These are phyloP conservation scores for Oligia latruncula DNA, from an alignment of 2,888 invertebrate species.

Conservation along the genomic window DNA sequence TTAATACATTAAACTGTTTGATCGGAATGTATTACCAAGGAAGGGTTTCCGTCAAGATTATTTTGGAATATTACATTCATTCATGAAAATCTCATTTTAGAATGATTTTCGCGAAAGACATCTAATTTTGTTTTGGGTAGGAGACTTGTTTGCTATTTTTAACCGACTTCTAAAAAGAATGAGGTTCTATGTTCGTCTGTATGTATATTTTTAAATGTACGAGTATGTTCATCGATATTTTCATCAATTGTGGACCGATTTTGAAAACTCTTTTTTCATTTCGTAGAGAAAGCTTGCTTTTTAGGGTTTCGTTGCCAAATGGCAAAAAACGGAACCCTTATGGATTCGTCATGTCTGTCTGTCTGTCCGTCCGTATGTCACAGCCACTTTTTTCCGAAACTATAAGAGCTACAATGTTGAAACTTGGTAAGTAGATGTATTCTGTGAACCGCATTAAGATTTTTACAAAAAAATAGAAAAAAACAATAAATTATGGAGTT, in stretches of 20 bases:
- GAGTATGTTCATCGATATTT: not conserved
- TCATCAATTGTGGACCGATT: not conserved
- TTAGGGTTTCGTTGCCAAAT: too few relatives aligned
- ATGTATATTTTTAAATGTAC: not conserved
- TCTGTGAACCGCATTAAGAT: too few relatives aligned
- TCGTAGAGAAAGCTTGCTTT: not conserved
- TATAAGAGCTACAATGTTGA: too few relatives aligned
- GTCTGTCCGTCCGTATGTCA: too few relatives aligned
- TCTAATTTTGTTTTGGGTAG: not conserved
- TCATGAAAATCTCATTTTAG: constrained; percentile 1
- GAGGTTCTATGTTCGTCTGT: not conserved
- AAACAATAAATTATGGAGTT: too few relatives aligned
- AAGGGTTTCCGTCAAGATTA: constrained; percentile 19
- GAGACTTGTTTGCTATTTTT: not conserved
- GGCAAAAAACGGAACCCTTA: too few relatives aligned
- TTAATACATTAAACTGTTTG: constrained; percentile 34
- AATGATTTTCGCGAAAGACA: not conserved
- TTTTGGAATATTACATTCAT: constrained; percentile 6
- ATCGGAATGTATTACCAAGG: constrained; percentile 42
- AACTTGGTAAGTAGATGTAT: too few relatives aligned
- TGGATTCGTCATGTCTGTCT: too few relatives aligned
- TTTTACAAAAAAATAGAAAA: too few relatives aligned
- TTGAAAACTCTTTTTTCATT: not conserved
- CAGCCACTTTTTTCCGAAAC: too few relatives aligned
- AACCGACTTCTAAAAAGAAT: not conserved